These are phyloP conservation scores for Cydia fagiglandana DNA, from an alignment of 1,140 invertebrate genomes.

Conservation along the genomic window DNA sequence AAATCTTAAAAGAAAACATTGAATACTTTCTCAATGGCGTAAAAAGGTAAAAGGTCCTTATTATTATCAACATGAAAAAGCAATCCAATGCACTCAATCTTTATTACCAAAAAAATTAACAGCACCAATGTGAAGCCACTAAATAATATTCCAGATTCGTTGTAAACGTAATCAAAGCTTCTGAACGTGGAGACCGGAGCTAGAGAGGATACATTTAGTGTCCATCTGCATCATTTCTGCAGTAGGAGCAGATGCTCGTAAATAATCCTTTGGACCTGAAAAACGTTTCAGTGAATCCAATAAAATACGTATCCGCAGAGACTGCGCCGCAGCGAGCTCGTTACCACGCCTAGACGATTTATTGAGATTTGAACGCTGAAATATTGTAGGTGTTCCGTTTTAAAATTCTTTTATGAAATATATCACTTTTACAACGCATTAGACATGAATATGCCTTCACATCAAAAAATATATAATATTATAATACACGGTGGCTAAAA, in stretches of 20 bases:
- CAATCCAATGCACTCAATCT: not conserved
- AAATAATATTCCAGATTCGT: not conserved
- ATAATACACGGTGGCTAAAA: too few relatives aligned
- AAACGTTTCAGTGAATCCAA: slow-evolving; percentile 79
- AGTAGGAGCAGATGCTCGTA: slow-evolving; percentile 73
- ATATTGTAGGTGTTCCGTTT: slow-evolving; percentile 77
- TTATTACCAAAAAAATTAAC: not conserved
- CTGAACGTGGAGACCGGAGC: not conserved
- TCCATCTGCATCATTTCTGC: slow-evolving; percentile 76
- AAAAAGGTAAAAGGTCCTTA: too few relatives aligned
- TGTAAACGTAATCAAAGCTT: not conserved
- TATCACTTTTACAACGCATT: slow-evolving; percentile 42
- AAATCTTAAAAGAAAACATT: too few relatives aligned
- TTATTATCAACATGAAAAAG: not conserved
- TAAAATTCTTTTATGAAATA: slow-evolving; percentile 75
- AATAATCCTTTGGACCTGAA: slow-evolving; percentile 78
- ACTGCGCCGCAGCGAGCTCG: slow-evolving; percentile 77
- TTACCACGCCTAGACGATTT: slow-evolving; percentile 79
- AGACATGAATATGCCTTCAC: not conserved
- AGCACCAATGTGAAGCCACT: not conserved
- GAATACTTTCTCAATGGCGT: too few relatives aligned
- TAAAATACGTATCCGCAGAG: slow-evolving; percentile 79
- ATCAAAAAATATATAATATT: not conserved
- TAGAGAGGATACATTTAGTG: slow-evolving; percentile 39
- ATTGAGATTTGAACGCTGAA: slow-evolving; percentile 79